A percentile compares a stretch with the other conserved stretches of the same genome.
Conservation (phyloP, 2,888 invertebrate genomes). For the Sturmia bella region DNA sequence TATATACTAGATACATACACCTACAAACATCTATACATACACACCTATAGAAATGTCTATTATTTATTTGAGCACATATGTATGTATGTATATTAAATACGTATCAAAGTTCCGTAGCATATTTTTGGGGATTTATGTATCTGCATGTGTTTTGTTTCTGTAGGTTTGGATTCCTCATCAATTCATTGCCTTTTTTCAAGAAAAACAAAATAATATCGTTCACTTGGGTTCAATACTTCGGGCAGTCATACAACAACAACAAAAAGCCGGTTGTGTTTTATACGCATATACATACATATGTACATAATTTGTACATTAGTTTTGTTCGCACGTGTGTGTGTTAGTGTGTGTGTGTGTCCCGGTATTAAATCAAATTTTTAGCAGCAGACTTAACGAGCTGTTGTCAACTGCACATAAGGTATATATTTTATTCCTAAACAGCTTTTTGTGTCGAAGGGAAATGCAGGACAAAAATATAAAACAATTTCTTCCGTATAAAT, state of each 20-base stretch:
- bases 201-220: constrained; percentile 36
- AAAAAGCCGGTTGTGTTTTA: constrained; percentile 49
- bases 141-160: constrained; percentile 37
- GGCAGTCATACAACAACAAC: constrained; percentile 15
- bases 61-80: background rate
- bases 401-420: constrained; percentile 54
- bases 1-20: constrained; percentile 9
- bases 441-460: constrained; percentile 7
- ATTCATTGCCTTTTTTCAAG: constrained; percentile 53
- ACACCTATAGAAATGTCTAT: background rate
- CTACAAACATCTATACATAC: background rate
- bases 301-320: background rate
- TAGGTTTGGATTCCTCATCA: constrained; percentile 51
- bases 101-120: background rate
- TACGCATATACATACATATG: background rate
- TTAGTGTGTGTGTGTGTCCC: background rate
- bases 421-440: constrained; percentile 15
- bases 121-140: constrained; percentile 41
- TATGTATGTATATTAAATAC: background rate
- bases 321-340: background rate
- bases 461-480: background rate
- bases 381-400: constrained; percentile 2
- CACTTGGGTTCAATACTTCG: constrained; percentile 44
- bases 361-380: constrained; percentile 20
- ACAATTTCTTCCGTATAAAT: constrained; percentile 18